Base-by-base conservation (phyloP, 2,797 vertebrate species). In the Acridotheres tristis region DNA sequence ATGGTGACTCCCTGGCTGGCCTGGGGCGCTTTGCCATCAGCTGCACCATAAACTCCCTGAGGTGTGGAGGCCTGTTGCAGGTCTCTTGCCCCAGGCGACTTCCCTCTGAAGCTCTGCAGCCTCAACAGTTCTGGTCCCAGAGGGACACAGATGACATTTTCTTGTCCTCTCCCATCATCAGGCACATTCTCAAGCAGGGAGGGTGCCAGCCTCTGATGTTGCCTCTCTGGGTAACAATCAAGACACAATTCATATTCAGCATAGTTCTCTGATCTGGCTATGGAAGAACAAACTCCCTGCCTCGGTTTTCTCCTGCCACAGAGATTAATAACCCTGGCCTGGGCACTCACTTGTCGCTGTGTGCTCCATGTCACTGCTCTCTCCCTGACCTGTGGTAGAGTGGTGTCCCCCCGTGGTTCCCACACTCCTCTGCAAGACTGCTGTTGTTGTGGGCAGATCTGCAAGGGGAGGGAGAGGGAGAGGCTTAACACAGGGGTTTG, bases 351-450 rank as follows among this genome's bases (percentile, higher is more conserved):
- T 93, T 93, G 27, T 62, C 34, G 92, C 93, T 1, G 14, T 38
- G 58, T 95, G 94, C 71, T 95, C 82, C 2, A 88, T 25, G 42
- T 29, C 19, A 27, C 18, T 0, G 0, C 19, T 62, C 10, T 43
- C 48, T 4, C 7, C 22, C 11, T 0, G 16, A 32, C 11, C 16
- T 5, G 48, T 68, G 42, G 42, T 21, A n/a, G 36, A 13, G 40
- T 27, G n/a, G 18, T 16, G 8, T n/a, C 10, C 34, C 18, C 13
- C 20, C 0, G 6, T 10, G 54, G 27, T 73, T 62, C 26, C 58
- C 47, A 11, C 30, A 4, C 22, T 20, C 4, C 15, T 43, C n/a
- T 0, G 0, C 26, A 15, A 10, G 30, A 72, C 4, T 0, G 1
- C 48, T 12, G 59, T 57, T 30, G 82, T 66, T 25, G 43, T 26